Base-by-base conservation (phyloP, 2,797 vertebrate genomes). In the Novumbra hubbsi region DNA sequence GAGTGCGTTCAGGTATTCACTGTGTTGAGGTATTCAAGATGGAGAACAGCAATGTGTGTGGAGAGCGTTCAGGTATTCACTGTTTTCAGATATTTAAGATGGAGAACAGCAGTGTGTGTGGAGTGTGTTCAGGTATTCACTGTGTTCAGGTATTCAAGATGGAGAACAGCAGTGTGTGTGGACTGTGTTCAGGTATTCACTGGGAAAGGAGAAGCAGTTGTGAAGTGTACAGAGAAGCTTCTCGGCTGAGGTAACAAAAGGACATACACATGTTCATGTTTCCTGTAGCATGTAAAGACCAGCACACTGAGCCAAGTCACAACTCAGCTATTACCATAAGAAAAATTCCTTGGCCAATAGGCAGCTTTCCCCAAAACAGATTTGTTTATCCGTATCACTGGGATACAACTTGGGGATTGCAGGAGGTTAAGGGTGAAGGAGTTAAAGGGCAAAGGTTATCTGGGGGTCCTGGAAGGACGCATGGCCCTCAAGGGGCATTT, bases 241-340 rank as follows among this genome's bases (percentile, higher is more conserved):
- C 55, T 57, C 7, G 55, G n/a, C 55, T 2, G 55, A 57, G 2
- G 55, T 57, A 57, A 9, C 15, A 15, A 32, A 16, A 65, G 28
- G 24, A 16, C 63, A 14, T 30, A 30, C 27, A 16, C 28, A 65
- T 32, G 27, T 28, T 65, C 63, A 28, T 30, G 30, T 52, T 70
- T 28, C 41, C 41, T 45, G 41, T 45, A 63, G 27, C 15, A 19
- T 65, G 57, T 24, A 34, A 30, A 48, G 68, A 8, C 30, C 62
- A 19, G 55, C 70, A 60, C 14, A 24, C 63, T 12, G 34, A 48
- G 63, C 75, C 70, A 73, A 77, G 38, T 27, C 70, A 68, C 75
- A 68, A 50, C 32, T 45, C 28, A 45, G 41, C 41, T 45, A 45
- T 45, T 19, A 12, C n/a, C 2, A 45, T 21, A 32, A 27, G 55